Conservation (phyloP, 2,797 vertebrate species). For the Poeciliopsis gracilis region DNA sequence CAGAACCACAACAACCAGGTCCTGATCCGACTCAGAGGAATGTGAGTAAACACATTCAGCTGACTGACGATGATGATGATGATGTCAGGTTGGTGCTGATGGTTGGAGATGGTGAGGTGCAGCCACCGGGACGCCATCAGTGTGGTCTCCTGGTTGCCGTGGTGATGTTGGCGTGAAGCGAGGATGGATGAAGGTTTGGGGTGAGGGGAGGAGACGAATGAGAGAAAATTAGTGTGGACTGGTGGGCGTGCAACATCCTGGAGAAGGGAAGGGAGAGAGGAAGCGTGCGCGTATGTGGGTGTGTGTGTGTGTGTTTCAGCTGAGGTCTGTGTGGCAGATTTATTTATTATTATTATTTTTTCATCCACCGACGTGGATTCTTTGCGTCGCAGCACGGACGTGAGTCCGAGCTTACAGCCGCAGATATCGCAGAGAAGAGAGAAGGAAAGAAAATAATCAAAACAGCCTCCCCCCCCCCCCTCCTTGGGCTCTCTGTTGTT, state of each 20-base stretch:
- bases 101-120: conserved; percentile 5
- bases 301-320: background rate
- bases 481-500: conserved; percentile 36
- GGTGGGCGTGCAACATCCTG: conserved; percentile 34
- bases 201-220: conserved; percentile 14
- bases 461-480: background rate
- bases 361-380: background rate
- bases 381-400: conserved; percentile 6
- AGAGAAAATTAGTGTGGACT: conserved; percentile 34
- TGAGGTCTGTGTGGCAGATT: conserved; percentile 15
- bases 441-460: background rate
- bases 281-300: background rate
- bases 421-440: conserved; percentile 20
- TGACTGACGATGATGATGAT: conserved; percentile 35
- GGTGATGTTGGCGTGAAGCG: conserved; percentile 36
- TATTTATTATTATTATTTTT: background rate
- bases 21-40: conserved; percentile 69
- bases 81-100: conserved; percentile 24
- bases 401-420: conserved; percentile 12
- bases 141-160: conserved; percentile 38
- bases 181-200: conserved; percentile 18
- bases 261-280: conserved; percentile 9
- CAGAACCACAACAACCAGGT: conserved; percentile 69
- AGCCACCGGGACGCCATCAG: conserved; percentile 4
- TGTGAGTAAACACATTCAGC: conserved; percentile 65